Evolutionary conservation across 1,140 invertebrate genomes (phyloP).

Genomic region (Melitaea cinxia): DNA sequence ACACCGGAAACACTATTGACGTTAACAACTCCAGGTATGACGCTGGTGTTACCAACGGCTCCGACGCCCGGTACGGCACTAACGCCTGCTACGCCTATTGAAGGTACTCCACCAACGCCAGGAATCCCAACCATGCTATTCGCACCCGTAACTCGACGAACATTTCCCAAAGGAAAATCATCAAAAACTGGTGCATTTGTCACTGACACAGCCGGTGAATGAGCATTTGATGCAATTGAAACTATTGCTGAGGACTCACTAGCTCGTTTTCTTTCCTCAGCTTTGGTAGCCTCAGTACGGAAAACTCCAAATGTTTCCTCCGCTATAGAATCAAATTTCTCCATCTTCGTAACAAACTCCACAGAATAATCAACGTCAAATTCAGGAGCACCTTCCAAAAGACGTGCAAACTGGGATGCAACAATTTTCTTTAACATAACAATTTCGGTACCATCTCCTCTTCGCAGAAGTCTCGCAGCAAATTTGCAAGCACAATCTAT

Average conservation of each 20-base stretch:
- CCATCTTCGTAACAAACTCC: conserved; percentile 91
- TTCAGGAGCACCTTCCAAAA: conserved; percentile 91
- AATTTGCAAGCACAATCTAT: conserved; percentile 94
- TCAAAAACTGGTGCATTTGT: conserved; percentile 74
- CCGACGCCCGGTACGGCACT: conserved; percentile 57
- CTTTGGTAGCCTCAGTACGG: conserved; percentile 84
- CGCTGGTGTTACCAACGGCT: conserved; percentile 49
- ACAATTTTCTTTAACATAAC: conserved; percentile 90
- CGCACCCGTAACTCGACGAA: conserved; percentile 68
- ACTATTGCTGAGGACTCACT: conserved; percentile 88
- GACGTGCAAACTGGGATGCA: conserved; percentile 86
- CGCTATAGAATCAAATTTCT: conserved; percentile 88
- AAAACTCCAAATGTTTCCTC: conserved; percentile 88
- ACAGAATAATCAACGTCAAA: conserved; percentile 89
- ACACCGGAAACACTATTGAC: conserved; percentile 65
- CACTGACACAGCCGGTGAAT: conserved; percentile 74
- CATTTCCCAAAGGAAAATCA: conserved; percentile 64
- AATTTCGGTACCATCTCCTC: conserved; percentile 92
- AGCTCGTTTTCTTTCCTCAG: conserved; percentile 72
- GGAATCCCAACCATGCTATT: conserved; percentile 63
- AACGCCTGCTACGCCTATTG: conserved; percentile 60
- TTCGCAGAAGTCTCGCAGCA: conserved; percentile 88
- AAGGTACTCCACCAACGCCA: conserved; percentile 54
- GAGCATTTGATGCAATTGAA: conserved; percentile 67
- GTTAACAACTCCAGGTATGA: conserved; percentile 64